A percentile compares a stretch with the other conserved stretches of the same genome.
These are phyloP conservation scores for Eolophus roseicapilla DNA, from an alignment of 2,113 vertebrate genomes.

Conservation along the genomic window DNA sequence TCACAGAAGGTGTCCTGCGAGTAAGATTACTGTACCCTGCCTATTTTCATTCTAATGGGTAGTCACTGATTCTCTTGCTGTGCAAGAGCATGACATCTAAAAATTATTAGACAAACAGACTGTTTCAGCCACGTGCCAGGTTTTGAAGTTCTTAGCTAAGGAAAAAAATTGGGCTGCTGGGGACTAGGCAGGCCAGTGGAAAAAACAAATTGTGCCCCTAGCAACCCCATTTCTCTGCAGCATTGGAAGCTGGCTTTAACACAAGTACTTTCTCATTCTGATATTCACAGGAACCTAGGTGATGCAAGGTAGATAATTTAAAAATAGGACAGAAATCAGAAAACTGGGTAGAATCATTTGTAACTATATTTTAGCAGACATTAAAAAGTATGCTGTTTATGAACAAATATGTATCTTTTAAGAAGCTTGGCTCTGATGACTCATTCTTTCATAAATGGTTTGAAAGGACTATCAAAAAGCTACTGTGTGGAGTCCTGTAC, in stretches of 20 bases:
- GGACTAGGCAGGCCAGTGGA: background rate
- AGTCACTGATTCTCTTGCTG: background rate
- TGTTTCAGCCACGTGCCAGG: background rate
- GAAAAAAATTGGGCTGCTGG: background rate
- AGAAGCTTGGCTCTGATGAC: background rate
- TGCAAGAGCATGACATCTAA: background rate
- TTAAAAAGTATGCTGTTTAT: background rate
- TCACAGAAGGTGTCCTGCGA: background rate
- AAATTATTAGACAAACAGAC: background rate
- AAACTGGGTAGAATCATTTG: background rate
- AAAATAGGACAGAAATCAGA: background rate
- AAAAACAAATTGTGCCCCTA: rapidly evolving
- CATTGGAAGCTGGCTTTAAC: background rate
- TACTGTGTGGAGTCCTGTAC: background rate
- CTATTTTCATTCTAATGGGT: background rate
- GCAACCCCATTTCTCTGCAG: background rate
- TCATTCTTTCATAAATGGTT: background rate
- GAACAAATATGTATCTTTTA: background rate
- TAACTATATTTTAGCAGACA: background rate
- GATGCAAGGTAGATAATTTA: background rate
- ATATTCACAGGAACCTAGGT: background rate
- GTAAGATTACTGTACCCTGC: background rate
- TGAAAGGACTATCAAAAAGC: background rate
- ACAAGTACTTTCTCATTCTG: background rate
- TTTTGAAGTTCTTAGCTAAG: background rate